Evolutionary conservation across 2,888 invertebrate genomes (phyloP).

Genomic region (Drosophila lutescens): DNA sequence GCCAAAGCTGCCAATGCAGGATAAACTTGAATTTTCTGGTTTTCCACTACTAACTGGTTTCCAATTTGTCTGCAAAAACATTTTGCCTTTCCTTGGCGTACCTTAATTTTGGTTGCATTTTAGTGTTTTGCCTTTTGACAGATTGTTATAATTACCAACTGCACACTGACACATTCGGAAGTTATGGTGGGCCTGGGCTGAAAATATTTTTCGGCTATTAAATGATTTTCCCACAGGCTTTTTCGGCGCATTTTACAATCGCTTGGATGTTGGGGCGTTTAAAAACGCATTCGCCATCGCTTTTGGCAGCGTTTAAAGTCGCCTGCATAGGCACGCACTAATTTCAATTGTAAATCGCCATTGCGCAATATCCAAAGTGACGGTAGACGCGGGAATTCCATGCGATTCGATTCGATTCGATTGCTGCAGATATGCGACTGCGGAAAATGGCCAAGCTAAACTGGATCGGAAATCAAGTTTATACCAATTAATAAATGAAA

Average conservation of each 20-base stretch:
- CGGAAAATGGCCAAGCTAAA: conserved; percentile 31
- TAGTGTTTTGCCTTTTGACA: conserved; percentile 29
- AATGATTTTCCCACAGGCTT: conserved; percentile 17
- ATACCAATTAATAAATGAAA: conserved; percentile 34
- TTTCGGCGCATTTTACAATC: conserved; percentile 19
- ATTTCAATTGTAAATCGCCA: conserved; percentile 51
- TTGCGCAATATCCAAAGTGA: conserved; percentile 46
- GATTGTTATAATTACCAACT: conserved; percentile 40
- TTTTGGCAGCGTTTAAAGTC: conserved; percentile 11
- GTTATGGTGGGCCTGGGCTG: conserved; percentile 19
- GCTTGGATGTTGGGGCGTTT: conserved; percentile 25
- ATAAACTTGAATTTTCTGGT: conserved; percentile 71
- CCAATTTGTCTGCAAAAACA: conserved; percentile 39
- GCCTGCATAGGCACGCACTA: conserved; percentile 40
- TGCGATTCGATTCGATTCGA: conserved; percentile 11
- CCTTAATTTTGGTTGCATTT: conserved; percentile 8
- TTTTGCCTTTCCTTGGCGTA: conserved; percentile 20
- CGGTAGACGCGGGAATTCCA: conserved; percentile 24
- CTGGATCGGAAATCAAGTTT: conserved; percentile 37
- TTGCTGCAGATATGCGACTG: conserved; percentile 20
- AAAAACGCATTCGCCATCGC: conserved; percentile 21
- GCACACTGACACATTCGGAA: conserved; percentile 15
- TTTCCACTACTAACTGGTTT: conserved; percentile 57
- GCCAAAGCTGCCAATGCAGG: conserved; percentile 35
- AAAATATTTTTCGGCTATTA: conserved; percentile 2